Evolutionary conservation across 2,888 invertebrate genomes (phyloP), one percentile per base, ranked within the genome.

Genomic region (Nomada lathburiana): DNA sequence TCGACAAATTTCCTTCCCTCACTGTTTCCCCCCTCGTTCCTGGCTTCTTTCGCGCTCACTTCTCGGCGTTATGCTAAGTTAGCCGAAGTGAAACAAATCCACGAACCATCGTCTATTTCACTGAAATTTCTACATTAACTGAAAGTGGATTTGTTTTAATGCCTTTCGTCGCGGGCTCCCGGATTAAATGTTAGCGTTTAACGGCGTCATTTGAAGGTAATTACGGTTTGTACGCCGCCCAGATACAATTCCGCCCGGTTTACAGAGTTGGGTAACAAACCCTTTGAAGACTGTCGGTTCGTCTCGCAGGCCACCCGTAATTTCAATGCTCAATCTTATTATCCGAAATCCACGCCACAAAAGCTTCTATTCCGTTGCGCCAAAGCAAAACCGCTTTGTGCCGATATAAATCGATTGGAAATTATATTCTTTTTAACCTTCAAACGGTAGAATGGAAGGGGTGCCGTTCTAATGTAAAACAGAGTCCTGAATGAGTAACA

Each of bases 121-220:
- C 72, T 59, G 80, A 53, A 76, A 83, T 80, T 83, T 80, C 71
- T 50, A 23, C 72, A 70, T 75, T 70, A 57, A 62, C 63, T n/a
- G 69, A 55, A 80, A 75, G 65, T 73, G 76, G 71, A 83, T 74
- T 74, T 65, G 75, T 65, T 63, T 75, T 83, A 85, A 86, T 74
- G 79, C 62, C 85, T 71, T 73, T 74, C 76, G 64, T 86, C 71
- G 71, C 67, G 71, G 26, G 63, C 11, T 44, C 44, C 36, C 57
- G 82, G 82, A 71, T 82, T 82, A 80, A 82, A 82, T 81, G 82
- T 82, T 82, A 68, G 67, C 76, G 81, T 67, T 82, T 82, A 70
- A 82, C 67, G 76, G 81, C 81, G 75, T 68, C 70, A 64, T 81
- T 82, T 5, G 71, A 75, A 71, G 81, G 76, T 71, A 82, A 82